Evolutionary conservation across 2,113 vertebrate species (phyloP).

Genomic region (Alethe diademata): DNA sequence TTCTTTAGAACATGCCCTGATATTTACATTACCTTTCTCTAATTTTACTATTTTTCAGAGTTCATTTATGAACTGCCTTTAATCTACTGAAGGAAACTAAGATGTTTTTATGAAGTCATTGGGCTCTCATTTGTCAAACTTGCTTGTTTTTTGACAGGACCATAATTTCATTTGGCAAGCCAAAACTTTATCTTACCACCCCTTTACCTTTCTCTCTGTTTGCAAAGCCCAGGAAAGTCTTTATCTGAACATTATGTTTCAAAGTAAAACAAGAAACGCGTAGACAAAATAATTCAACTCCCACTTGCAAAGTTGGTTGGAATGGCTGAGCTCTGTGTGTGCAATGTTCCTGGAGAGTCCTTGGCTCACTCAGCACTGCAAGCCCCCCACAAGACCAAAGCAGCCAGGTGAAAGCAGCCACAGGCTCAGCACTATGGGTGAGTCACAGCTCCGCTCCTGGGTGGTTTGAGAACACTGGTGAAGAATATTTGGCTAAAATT

Average conservation of each 20-base stretch:
- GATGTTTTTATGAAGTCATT: constrained; percentile 31
- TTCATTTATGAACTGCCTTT: constrained; percentile 44
- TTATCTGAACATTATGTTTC: not conserved
- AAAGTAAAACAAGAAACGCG: not conserved
- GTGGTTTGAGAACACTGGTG: not conserved
- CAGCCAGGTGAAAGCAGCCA: not conserved
- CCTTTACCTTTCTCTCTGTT: not conserved
- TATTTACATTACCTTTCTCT: constrained; percentile 34
- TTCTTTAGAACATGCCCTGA: not conserved
- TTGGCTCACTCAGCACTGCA: not conserved
- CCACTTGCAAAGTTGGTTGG: not conserved
- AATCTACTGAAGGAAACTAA: constrained; percentile 12
- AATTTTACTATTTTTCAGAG: not conserved
- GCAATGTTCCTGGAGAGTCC: not conserved
- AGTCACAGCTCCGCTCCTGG: not conserved
- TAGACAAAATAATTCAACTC: constrained; percentile 35
- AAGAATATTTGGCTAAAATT: not conserved
- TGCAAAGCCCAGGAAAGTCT: not conserved
- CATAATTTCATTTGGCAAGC: not conserved
- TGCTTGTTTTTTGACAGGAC: not conserved
- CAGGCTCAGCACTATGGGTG: accelerated
- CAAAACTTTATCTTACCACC: not conserved
- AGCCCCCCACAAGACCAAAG: not conserved
- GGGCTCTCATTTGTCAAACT: not conserved
- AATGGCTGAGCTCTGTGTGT: not conserved